Evolutionary conservation across 1,140 invertebrate genomes (phyloP).

Genomic region (Mylabris phalerata): DNA sequence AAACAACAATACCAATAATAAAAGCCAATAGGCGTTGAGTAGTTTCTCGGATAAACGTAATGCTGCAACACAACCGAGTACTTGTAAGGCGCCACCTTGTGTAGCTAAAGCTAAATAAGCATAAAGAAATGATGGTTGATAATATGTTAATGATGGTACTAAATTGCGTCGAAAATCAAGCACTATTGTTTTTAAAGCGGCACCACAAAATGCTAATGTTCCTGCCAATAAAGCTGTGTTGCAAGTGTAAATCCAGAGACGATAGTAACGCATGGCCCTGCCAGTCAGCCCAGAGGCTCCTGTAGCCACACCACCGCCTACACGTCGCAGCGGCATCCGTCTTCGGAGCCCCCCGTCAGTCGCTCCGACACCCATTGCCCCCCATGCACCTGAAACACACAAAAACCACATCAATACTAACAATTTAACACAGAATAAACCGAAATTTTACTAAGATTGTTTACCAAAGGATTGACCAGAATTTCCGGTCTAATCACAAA

Average conservation of each 20-base stretch:
- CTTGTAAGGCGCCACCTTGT: constrained; percentile 60
- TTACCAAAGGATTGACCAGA: no score
- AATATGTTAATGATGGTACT: constrained; percentile 64
- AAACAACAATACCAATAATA: constrained; percentile 69
- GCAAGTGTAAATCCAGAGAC: constrained; percentile 88
- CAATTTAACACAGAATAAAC: no score
- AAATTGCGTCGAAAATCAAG: constrained; percentile 59
- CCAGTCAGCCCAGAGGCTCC: constrained; percentile 30
- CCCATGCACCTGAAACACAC: constrained; percentile 40
- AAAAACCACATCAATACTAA: not conserved
- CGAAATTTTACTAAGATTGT: no score
- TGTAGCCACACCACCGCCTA: constrained; percentile 30
- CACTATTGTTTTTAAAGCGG: constrained; percentile 63
- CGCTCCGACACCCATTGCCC: constrained; percentile 45
- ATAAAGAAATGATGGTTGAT: constrained; percentile 77
- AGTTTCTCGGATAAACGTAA: constrained; percentile 70
- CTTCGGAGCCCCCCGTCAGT: constrained; percentile 48
- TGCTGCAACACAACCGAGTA: constrained; percentile 75
- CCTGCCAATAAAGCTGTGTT: constrained; percentile 77
- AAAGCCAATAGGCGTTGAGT: constrained; percentile 78
- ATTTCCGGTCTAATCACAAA: no score
- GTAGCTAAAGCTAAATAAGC: constrained; percentile 72
- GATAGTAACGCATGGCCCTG: constrained; percentile 64
- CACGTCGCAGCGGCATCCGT: constrained; percentile 49
- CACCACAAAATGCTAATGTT: constrained; percentile 71